Conservation (phyloP, 2,113 vertebrate genomes). For the Ivindomyrus marchei region DNA sequence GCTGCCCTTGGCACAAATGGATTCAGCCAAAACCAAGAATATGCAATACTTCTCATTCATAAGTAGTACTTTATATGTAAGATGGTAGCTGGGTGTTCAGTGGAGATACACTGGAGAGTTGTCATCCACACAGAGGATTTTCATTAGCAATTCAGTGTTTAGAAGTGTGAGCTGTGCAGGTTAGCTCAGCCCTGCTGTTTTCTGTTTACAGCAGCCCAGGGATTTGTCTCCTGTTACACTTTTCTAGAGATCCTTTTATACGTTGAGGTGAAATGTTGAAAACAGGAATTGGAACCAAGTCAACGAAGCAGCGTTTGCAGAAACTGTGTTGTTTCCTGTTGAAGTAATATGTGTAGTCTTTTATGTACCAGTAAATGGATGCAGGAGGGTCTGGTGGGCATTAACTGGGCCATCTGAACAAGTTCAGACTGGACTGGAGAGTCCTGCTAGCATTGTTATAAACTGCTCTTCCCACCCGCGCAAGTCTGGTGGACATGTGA, state of each 20-base stretch:
- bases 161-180: not conserved
- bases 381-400: not conserved
- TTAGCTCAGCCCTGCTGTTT: not conserved
- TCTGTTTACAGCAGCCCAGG: not conserved
- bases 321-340: not conserved
- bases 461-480: not conserved
- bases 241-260: not conserved
- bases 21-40: not conserved
- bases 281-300: not conserved
- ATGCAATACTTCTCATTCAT: not conserved
- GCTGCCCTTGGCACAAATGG: not conserved
- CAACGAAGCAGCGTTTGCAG: not conserved
- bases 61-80: not conserved
- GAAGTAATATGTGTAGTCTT: not conserved
- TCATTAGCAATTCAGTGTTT: slow-evolving; percentile 4
- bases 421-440: not conserved
- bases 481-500: not conserved
- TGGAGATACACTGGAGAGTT: not conserved
- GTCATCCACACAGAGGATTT: not conserved
- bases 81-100: not conserved
- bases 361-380: not conserved
- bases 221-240: not conserved
- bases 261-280: not conserved
- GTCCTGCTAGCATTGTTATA: not conserved
- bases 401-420: not conserved